Base-by-base conservation (phyloP, 2,888 invertebrate species). In the Leptopilina drosophilae region DNA sequence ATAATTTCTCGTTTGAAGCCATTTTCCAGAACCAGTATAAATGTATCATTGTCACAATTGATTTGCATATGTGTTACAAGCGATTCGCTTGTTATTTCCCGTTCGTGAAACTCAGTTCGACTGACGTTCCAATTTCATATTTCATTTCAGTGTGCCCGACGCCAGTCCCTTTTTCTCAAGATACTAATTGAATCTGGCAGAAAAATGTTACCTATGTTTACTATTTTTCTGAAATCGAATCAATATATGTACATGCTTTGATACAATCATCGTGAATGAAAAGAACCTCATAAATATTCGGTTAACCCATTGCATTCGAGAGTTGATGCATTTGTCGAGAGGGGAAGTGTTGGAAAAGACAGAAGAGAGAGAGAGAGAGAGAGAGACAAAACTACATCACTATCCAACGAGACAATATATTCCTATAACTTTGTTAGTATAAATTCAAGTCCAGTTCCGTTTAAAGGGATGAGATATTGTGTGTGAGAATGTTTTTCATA, bases 251-350 rank as follows among this genome's bases (percentile, higher is more conserved):
- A 85, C 84, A 20, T 1, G 20, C 20, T 62, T 5, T 7, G 84
- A 86, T 87, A 84, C 80, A 84, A 82, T 86, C 83, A 82, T 86
- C 83, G 82, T 67, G 77, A 76, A 76, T 80, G 78, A 83, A 82
- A 82, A 79, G 84, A 79, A 76, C 7, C 81, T 84, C 85, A 85
- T 88, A 88, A 86, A 88, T 88, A 87, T 66, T 76, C 75, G 79
- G 80, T 84, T 85, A 87, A 88, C 86, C 85, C 84, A 85, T 76
- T 83, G 83, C 79, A 84, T 83, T 83, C 83, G 82, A 78, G 83
- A 49, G 49, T 81, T 84, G 85, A 86, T 84, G 84, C 83, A 85
- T 87, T 85, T 84, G 85, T 81, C 83, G 83, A 77, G 6, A 8
- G 42, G 42, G 42, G 42, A 8, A 8, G 42, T 6, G 42, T 6